Percentiles rank a stretch among this genome's conserved stretches.
Evolutionary conservation across 2,797 vertebrate genomes (phyloP).

Genomic region (Austrolebias charrua): DNA sequence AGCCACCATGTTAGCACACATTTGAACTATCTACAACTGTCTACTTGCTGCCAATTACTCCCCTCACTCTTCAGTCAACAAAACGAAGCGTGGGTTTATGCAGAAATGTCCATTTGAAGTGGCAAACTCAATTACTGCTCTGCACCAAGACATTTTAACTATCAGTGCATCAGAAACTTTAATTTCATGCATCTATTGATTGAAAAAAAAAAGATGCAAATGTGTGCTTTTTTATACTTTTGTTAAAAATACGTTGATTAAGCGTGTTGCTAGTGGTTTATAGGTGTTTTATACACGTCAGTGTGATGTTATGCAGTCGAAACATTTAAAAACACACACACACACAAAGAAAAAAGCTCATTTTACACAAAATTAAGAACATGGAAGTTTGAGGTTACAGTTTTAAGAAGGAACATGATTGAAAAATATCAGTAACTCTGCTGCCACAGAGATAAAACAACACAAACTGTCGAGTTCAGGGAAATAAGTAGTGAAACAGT

Average conservation of each 20-base stretch:
- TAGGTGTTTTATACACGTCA: conserved; percentile 62
- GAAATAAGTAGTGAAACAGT: conserved; percentile 82
- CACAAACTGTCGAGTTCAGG: conserved; percentile 78
- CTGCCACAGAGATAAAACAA: conserved; percentile 75
- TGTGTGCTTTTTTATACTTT: conserved; percentile 60
- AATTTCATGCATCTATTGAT: conserved; percentile 17
- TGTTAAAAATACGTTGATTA: conserved; percentile 16
- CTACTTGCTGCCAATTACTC: conserved; percentile 23
- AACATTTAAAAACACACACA: conserved; percentile 55
- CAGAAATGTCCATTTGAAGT: conserved; percentile 22
- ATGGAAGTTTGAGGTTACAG: conserved; percentile 77
- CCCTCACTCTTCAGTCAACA: conserved; percentile 9
- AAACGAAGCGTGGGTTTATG: conserved; percentile 20
- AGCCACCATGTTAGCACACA: conserved; percentile 44
- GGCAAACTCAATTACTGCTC: conserved; percentile 10
- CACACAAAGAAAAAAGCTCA: conserved; percentile 43
- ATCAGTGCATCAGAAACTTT: conserved; percentile 21
- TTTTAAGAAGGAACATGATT: conserved; percentile 76
- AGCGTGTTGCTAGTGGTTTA: conserved; percentile 49
- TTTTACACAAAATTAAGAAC: conserved; percentile 67
- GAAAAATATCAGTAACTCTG: conserved; percentile 77
- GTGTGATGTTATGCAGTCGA: conserved; percentile 70
- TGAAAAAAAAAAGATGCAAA: conserved; percentile 33
- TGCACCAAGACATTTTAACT: conserved; percentile 23
- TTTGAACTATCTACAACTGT: conserved; percentile 42